These are phyloP conservation scores for Pristionchus japonicus DNA, from an alignment of 2,888 invertebrate species.

Conservation along the genomic window DNA sequence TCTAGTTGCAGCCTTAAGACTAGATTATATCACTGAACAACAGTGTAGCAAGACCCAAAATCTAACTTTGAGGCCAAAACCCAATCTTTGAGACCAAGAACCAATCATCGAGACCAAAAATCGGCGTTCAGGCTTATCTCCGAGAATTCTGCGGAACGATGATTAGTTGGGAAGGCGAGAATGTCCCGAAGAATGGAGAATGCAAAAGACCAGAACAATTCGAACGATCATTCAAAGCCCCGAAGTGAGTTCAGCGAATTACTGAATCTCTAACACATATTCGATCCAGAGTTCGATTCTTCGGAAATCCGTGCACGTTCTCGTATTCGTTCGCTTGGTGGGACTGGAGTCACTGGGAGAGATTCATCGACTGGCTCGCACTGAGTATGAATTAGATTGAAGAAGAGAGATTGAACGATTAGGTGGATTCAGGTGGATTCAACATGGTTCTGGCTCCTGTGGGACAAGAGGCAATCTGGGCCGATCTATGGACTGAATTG, in stretches of 20 bases:
- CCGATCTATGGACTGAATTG: slow-evolving; percentile 81
- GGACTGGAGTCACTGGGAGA: slow-evolving; percentile 85
- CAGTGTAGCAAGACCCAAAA: too few species aligned
- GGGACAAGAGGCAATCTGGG: slow-evolving; percentile 91
- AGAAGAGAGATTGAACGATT: too few species aligned
- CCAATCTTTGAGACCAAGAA: too few species aligned
- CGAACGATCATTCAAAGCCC: neutral
- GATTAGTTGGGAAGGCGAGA: slow-evolving; percentile 39
- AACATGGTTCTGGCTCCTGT: slow-evolving; percentile 90
- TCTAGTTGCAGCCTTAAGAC: too few species aligned
- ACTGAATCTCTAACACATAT: neutral
- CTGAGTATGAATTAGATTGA: slow-evolving; percentile 79
- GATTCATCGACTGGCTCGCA: slow-evolving; percentile 97
- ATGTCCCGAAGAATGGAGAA: neutral
- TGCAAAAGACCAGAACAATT: slow-evolving; percentile 24
- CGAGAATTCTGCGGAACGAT: slow-evolving; percentile 42
- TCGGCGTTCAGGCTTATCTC: slow-evolving; percentile 22
- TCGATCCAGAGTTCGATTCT: slow-evolving; percentile 85
- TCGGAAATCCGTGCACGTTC: slow-evolving; percentile 93
- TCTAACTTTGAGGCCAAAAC: too few species aligned
- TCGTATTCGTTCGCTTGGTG: slow-evolving; percentile 93
- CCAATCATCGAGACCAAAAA: too few species aligned
- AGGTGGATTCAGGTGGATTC: slow-evolving; percentile 85
- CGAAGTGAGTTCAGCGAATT: neutral
- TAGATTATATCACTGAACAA: too few species aligned